Percentiles rank a stretch among this genome's conserved stretches.
Conservation (phyloP, 2,113 vertebrate species). For the Polypterus senegalus region DNA sequence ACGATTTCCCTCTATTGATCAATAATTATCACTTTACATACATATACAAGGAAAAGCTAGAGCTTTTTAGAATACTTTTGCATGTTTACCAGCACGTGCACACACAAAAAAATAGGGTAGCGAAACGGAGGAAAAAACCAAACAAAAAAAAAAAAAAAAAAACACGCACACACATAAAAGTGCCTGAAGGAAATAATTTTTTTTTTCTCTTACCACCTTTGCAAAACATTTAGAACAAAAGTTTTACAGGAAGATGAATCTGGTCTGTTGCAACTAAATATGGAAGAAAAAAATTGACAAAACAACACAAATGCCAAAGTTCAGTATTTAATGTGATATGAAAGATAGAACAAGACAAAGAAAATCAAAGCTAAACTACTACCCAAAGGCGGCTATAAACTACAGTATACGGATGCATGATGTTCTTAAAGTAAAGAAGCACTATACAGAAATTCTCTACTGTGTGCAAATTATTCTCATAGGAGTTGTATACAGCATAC, state of each 20-base stretch:
- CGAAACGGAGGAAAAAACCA: constrained; percentile 14
- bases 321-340: background rate
- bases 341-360: background rate
- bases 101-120: too few species aligned
- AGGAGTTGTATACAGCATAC: too few species aligned
- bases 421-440: too few species aligned
- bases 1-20: too few species aligned
- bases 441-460: too few species aligned
- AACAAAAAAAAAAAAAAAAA: constrained; percentile 36
- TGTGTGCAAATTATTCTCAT: too few species aligned
- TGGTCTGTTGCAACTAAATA: constrained; percentile 68
- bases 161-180: constrained; percentile 27
- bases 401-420: too few species aligned
- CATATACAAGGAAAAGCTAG: too few species aligned
- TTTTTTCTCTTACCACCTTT: constrained; percentile 71
- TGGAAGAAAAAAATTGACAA: constrained; percentile 56
- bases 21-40: too few species aligned
- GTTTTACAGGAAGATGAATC: constrained; percentile 71
- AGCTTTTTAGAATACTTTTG: too few species aligned
- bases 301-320: constrained; percentile 31
- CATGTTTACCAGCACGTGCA: too few species aligned
- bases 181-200: constrained; percentile 30
- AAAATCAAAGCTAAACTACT: background rate
- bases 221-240: constrained; percentile 75
- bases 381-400: too few species aligned